Evolutionary conservation across 2,113 vertebrate species (phyloP), one percentile per base, ranked within the genome.

Genomic region (Jacana jacana): DNA sequence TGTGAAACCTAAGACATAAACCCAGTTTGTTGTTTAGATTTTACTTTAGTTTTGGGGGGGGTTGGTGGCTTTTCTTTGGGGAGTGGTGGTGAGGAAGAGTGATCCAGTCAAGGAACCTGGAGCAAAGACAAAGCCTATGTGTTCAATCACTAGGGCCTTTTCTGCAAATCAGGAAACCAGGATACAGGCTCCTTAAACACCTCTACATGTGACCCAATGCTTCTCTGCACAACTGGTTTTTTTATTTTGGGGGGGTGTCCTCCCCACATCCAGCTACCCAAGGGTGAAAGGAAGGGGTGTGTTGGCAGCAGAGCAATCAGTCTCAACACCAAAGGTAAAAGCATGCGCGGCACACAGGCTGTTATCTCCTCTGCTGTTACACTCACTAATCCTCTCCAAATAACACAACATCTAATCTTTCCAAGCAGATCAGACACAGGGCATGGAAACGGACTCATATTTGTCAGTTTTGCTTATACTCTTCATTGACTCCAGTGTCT

Each of bases 351-450:
- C 71, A 91, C 58, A 85, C 57, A 54, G 9, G 71, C 57, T 83
- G 66, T 33, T 85, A 89, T 40, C 86, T 84, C 17, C 89, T 73
- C 75, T 71, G 89, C 81, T 81, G 68, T 57, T 37, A 66, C 63
- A 40, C 33, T 86, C 3, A 1, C 71, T 93, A 88, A 94, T 86
- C 89, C 78, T 66, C 87, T 85, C 84, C 68, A 37, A 82, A 86
- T 64, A 93, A 82, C 83, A 83, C 86, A 89, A 44, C 60, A 81
- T 23, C 70, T 91, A 96, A 97, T 96, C 90, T 77, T 91, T 85
- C 86, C 33, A 10, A 96, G 83, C 86, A 94, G 83, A 93, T 95
- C 83, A 91, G 75, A 80, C 70, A 77, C 35, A 33, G 37, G 39
- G 30, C 20, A 92, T 8, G 86, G 91, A 94, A 81, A 88, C 81